These are phyloP conservation scores for Ephydatia muelleri DNA, from an alignment of 37 sponge, comb jelly and placozoan genomes.

Conservation along the genomic window DNA sequence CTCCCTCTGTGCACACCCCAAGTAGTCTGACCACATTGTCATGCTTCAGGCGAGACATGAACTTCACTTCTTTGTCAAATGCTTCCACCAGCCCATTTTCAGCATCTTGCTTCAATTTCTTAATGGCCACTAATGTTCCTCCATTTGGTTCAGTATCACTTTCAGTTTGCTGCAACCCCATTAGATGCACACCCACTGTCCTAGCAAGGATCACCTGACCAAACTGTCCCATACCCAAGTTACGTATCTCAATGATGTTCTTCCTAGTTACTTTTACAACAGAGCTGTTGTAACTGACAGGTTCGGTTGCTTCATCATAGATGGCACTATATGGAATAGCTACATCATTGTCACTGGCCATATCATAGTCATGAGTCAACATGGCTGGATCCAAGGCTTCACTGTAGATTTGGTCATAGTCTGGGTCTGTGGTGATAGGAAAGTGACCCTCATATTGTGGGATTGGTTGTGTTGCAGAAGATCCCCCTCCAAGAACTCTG, in stretches of 20 bases:
- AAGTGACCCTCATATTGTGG: neutral
- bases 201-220: slow-evolving; percentile 63
- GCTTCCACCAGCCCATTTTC: slow-evolving; percentile 25
- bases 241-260: slow-evolving; percentile 29
- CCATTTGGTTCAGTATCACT: slow-evolving; percentile 38
- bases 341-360: neutral
- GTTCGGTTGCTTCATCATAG: slow-evolving; percentile 31
- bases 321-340: slow-evolving; percentile 56
- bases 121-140: slow-evolving; percentile 78
- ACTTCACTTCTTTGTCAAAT: slow-evolving; percentile 77
- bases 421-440: neutral
- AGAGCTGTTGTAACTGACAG: neutral
- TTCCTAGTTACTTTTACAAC: slow-evolving; percentile 16
- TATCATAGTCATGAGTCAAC: slow-evolving; percentile 3
- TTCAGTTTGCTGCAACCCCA: slow-evolving; percentile 42
- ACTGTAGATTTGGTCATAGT: slow-evolving; percentile 35
- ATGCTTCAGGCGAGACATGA: slow-evolving; percentile 74
- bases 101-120: slow-evolving; percentile 66
- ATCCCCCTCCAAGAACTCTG: neutral
- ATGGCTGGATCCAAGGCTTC: slow-evolving; percentile 62
- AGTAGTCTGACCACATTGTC: slow-evolving; percentile 73
- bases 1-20: slow-evolving; percentile 45
- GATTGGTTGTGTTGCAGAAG: neutral
- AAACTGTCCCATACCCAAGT: slow-evolving; percentile 69
- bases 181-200: slow-evolving; percentile 57